A percentile compares a stretch with the other conserved stretches of the same genome.
These are phyloP conservation scores for Circaetus cinerascens DNA, from an alignment of 2,113 vertebrate species.

Conservation along the genomic window DNA sequence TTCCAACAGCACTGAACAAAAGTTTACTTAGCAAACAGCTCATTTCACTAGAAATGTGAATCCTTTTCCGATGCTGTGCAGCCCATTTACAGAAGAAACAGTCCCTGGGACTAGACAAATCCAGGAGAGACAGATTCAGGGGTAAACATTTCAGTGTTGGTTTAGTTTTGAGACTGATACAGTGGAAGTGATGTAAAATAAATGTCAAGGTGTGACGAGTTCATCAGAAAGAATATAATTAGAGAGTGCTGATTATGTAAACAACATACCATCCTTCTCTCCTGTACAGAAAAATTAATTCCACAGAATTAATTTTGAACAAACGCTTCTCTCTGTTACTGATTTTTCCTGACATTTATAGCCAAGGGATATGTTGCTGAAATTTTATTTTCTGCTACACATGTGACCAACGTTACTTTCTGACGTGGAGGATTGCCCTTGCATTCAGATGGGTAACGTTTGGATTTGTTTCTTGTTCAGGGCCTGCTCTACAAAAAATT, in stretches of 20 bases:
- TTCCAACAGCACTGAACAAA: neutral
- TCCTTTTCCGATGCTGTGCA: neutral
- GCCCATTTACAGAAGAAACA: neutral
- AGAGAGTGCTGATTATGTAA: neutral
- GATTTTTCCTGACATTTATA: neutral
- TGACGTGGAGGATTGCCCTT: neutral
- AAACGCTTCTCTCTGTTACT: neutral
- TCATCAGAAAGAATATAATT: conserved; percentile 23
- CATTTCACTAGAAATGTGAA: neutral
- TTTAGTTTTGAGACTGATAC: conserved; percentile 21
- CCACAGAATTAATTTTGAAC: neutral
- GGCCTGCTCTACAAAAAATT: neutral
- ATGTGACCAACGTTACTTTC: neutral
- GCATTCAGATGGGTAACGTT: neutral
- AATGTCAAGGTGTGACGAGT: neutral
- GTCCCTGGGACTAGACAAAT: neutral
- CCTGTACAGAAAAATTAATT: neutral
- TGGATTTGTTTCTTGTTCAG: neutral
- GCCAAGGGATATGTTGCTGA: neutral
- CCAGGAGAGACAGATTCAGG: neutral
- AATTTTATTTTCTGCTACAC: neutral
- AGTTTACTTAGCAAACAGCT: neutral
- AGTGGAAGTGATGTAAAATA: conserved; percentile 8
- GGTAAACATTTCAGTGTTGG: neutral
- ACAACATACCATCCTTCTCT: neutral